phyloP scores from a whole-genome alignment of 2,113 vertebrate species.

The Sardina pilchardus region DNA sequence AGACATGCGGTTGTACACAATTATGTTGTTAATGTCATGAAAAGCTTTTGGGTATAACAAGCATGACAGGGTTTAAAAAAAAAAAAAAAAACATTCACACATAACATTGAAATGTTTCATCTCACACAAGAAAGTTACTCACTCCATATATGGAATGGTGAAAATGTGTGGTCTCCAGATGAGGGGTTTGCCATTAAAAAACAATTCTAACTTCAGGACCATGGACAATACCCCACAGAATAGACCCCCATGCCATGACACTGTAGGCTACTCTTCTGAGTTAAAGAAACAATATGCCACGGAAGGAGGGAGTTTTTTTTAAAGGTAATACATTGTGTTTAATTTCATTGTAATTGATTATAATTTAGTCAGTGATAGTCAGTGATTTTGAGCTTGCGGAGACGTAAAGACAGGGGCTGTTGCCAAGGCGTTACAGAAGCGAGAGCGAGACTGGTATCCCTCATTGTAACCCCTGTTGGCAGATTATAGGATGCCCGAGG shows the following conservation, averaged over 20 bases:
- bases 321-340: not conserved
- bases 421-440: not conserved
- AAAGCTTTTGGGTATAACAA: not conserved
- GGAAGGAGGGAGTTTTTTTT: not conserved
- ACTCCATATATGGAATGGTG: not conserved
- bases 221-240: slow-evolving; percentile 27
- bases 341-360: not conserved
- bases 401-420: not conserved
- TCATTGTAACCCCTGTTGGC: slow-evolving; percentile 40
- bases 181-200: not conserved
- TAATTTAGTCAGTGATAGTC: too few relatives aligned
- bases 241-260: not conserved
- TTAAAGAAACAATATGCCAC: not conserved
- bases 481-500: slow-evolving; percentile 43
- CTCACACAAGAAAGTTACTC: not conserved
- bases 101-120: not conserved
- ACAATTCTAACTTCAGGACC: slow-evolving; percentile 21
- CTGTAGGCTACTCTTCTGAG: not conserved
- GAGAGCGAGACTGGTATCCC: not conserved
- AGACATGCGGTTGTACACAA: not conserved
- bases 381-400: too few relatives aligned
- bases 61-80: not conserved
- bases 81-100: too few relatives aligned
- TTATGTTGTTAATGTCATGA: not conserved
- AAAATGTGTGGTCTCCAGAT: not conserved